These are phyloP conservation scores for Drosophila azteca DNA, from an alignment of 1,140 invertebrate genomes.

Conservation along the genomic window DNA sequence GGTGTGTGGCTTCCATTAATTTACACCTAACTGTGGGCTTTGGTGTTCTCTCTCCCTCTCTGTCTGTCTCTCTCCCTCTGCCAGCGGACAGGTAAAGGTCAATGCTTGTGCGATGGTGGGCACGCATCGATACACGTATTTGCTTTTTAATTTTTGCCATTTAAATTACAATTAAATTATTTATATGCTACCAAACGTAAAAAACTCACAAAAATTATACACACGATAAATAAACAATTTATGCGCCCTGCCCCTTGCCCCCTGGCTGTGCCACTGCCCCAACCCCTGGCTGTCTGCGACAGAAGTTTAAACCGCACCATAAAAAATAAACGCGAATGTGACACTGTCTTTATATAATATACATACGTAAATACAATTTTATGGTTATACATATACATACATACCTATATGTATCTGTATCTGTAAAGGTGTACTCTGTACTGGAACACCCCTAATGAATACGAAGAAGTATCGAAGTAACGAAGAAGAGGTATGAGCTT, in stretches of 20 bases:
- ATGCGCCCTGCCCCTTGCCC: constrained; percentile 7
- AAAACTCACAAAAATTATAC: constrained; percentile 7
- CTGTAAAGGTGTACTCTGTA: not conserved
- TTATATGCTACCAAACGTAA: constrained; percentile 36
- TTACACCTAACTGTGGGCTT: constrained; percentile 54
- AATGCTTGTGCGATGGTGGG: constrained; percentile 60
- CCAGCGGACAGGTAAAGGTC: constrained; percentile 44
- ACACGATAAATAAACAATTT: constrained; percentile 36
- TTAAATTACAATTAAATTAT: constrained; percentile 70
- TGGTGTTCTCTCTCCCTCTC: not conserved
- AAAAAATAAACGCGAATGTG: constrained; percentile 52
- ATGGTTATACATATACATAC: not conserved
- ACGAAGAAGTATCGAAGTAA: too few species aligned
- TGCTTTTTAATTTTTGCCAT: constrained; percentile 54
- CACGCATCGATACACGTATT: constrained; percentile 49
- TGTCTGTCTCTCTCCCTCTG: not conserved
- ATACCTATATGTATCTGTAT: too few species aligned
- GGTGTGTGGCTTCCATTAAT: constrained; percentile 56
- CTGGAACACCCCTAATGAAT: too few species aligned
- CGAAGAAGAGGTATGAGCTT: too few species aligned
- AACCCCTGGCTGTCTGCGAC: constrained; percentile 13
- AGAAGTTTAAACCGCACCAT: constrained; percentile 51
- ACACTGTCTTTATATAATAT: constrained; percentile 15
- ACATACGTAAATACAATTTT: constrained; percentile 1
- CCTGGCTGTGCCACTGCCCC: constrained; percentile 6